Percentiles rank a stretch among this genome's conserved stretches.
These are phyloP conservation scores for Cyclina sinensis DNA, from an alignment of 1,140 invertebrate species.

Conservation along the genomic window DNA sequence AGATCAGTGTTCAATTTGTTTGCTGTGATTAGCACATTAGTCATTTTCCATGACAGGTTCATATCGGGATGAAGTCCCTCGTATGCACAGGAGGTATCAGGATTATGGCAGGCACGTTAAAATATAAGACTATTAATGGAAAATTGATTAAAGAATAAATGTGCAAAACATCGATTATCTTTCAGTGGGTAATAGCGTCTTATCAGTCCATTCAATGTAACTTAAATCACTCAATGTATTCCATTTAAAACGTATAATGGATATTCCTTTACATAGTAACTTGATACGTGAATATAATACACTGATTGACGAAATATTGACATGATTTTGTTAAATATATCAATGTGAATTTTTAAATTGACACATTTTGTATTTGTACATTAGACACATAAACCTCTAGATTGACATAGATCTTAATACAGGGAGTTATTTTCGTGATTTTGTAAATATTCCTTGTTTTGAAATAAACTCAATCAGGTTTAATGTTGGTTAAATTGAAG, in stretches of 20 bases:
- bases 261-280: not conserved
- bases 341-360: not conserved
- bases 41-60: not conserved
- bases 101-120: too few relatives aligned
- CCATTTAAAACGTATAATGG: not conserved
- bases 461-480: too few relatives aligned
- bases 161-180: not conserved
- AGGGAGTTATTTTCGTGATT: too few relatives aligned
- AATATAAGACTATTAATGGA: not conserved
- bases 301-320: constrained; percentile 10
- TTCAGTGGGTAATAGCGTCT: not conserved
- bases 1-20: too few relatives aligned
- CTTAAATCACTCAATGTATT: not conserved
- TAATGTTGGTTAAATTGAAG: too few relatives aligned
- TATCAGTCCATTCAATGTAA: constrained; percentile 1
- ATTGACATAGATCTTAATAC: too few relatives aligned
- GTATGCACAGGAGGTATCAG: too few relatives aligned
- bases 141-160: constrained; percentile 24
- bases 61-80: not conserved
- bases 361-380: too few relatives aligned
- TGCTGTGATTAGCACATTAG: constrained; percentile 16
- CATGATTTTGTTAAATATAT: not conserved
- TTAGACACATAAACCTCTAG: too few relatives aligned
- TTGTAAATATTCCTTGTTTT: too few relatives aligned
- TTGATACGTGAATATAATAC: not conserved